Base-by-base conservation (phyloP, 92 coral and sea anemone genomes). In the Plumapathes pennacea region DNA sequence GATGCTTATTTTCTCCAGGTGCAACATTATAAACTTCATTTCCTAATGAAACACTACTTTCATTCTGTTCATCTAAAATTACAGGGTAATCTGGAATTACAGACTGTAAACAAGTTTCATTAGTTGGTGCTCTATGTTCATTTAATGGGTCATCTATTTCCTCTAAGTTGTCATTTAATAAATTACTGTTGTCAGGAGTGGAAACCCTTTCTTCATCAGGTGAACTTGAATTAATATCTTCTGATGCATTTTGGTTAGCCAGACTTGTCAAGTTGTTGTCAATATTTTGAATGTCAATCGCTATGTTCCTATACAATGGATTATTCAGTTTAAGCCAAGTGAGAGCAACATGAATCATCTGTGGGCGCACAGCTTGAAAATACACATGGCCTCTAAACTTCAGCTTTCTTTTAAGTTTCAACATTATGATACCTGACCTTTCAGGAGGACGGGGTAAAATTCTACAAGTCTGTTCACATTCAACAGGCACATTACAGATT, bases 41-140 rank as follows among this genome's bases (percentile, higher is more conserved):
- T 62, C 89, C 89, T 18, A 62, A 13, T 26, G 77, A 68, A 20
- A 44, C 38, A 18, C 15, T 11, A 17, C n/a, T 25, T 4, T 48
- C 15, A n/a, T 57, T 46, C 19, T 36, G 32, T 10, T 63, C 44
- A 24, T 62, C 63, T 15, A 38, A 14, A 34, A 38, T 65, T 24
- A 67, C 48, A 52, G 69, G 75, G 55, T 68, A 76, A 63, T 68
- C 70, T 51, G 89, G 88, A 13, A 74, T n/a, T 7, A 46, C 47
- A 1, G 84, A 52, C 45, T 77, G 84, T 64, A 77, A 46, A 49
- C 84, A 77, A 47, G 84, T 77, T 47, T 81, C 88, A 43, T 48
- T 42, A 43, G 71, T 50, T 34, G 89, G 39, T 7, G 69, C 60
- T 42, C 74, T 68, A 25, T 67, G 39, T 31, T 69, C 83, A 62